Conservation (phyloP, 2,797 vertebrate species). For the Propithecus perrieri region DNA sequence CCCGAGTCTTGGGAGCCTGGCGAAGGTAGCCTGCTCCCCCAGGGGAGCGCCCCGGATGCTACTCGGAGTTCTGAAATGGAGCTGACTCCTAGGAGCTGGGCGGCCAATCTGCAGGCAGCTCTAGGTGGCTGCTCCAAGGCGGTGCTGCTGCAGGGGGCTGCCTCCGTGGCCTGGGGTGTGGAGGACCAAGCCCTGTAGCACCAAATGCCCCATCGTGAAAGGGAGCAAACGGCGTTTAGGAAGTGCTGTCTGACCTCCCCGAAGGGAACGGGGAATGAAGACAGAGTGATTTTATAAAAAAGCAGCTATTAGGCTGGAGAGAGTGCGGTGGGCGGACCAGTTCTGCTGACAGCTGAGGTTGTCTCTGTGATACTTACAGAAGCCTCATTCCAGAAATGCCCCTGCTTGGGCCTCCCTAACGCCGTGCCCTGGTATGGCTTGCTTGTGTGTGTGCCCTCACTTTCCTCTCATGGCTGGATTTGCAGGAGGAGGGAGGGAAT, state of each 20-base stretch:
- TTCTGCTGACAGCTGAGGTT: background rate
- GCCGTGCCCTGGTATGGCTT: fast-evolving
- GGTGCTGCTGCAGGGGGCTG: no score
- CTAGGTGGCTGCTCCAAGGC: no score
- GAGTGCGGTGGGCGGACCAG: fast-evolving
- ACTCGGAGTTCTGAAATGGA: fast-evolving
- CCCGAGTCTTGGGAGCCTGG: background rate
- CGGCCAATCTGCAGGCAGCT: background rate
- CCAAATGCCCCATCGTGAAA: fast-evolving
- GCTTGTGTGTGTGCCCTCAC: fast-evolving
- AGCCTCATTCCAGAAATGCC: fast-evolving
- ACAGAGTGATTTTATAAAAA: no score
- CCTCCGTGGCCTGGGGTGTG: fast-evolving
- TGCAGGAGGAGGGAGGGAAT: background rate
- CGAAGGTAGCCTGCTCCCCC: no score
- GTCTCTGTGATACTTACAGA: fast-evolving
- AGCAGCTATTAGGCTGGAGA: no score
- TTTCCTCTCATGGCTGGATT: background rate
- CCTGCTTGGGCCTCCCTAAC: background rate
- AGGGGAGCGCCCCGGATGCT: no score
- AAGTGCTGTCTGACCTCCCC: fast-evolving
- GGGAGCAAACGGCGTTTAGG: background rate
- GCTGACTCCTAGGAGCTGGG: fast-evolving
- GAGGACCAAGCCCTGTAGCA: background rate
- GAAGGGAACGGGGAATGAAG: background rate